These are phyloP conservation scores for Craseonycteris thonglongyai DNA, from an alignment of 2,113 vertebrate genomes.

Conservation along the genomic window DNA sequence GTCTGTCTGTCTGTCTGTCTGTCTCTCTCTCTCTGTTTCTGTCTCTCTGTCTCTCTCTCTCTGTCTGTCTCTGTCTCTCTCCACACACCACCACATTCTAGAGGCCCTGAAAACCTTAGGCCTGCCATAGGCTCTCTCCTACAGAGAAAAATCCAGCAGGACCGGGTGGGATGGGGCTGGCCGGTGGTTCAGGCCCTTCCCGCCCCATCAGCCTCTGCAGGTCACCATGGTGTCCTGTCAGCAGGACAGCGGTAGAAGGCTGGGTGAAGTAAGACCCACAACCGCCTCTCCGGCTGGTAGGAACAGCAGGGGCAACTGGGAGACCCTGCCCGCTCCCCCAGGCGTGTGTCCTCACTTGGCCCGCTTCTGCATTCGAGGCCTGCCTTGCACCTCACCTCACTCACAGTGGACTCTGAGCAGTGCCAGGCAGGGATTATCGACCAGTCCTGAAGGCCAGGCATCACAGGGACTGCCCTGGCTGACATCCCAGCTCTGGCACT, in stretches of 20 bases:
- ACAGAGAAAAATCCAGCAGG: background rate
- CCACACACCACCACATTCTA: background rate
- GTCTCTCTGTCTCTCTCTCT: too few species aligned
- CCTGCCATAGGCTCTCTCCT: background rate
- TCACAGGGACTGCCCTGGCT: background rate
- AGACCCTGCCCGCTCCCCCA: background rate
- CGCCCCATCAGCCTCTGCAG: too few species aligned
- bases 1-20: too few species aligned
- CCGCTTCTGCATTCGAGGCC: background rate
- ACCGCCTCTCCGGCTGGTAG: rapidly evolving
- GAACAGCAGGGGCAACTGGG: background rate
- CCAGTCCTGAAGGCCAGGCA: background rate
- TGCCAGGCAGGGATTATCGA: background rate
- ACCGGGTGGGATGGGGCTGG: rapidly evolving
- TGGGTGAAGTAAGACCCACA: background rate
- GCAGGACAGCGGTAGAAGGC: background rate
- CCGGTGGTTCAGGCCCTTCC: background rate
- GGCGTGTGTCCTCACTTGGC: rapidly evolving
- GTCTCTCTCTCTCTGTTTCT: too few species aligned
- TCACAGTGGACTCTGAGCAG: background rate
- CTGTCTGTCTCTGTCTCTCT: too few species aligned
- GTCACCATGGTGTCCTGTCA: background rate
- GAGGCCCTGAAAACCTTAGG: background rate
- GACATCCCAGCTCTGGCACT: background rate
- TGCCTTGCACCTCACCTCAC: background rate